phyloP scores from a whole-genome alignment of 2,113 vertebrate species.

The Thermophis baileyi region DNA sequence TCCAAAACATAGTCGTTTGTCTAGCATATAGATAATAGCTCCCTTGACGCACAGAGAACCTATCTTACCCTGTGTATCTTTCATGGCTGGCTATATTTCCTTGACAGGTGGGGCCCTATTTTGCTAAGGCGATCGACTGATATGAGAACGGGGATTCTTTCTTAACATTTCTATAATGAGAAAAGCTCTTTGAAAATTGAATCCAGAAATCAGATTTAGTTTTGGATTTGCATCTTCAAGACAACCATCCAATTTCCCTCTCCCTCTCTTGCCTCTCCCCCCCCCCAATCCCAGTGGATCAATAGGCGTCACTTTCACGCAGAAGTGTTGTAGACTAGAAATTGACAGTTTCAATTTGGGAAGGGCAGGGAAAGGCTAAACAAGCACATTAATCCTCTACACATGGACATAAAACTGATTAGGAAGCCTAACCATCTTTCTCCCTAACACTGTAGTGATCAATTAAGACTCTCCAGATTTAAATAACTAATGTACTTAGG shows the following conservation, averaged over 20 bases:
- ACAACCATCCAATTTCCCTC: not conserved
- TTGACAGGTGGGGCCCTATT: slow-evolving; percentile 7
- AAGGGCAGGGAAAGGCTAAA: not conserved
- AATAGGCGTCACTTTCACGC: not conserved
- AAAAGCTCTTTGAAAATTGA: slow-evolving; percentile 24
- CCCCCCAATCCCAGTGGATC: not conserved
- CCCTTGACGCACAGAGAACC: not conserved
- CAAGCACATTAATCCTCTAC: not conserved
- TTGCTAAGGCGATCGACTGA: slow-evolving; percentile 12
- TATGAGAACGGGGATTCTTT: slow-evolving; percentile 3
- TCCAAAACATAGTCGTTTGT: slow-evolving; percentile 14
- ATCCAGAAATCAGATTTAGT: slow-evolving; percentile 8
- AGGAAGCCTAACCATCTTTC: not conserved
- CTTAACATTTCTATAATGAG: slow-evolving; percentile 24
- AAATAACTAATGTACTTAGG: not conserved
- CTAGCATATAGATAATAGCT: slow-evolving; percentile 17
- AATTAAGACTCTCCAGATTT: not conserved
- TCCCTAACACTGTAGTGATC: not conserved
- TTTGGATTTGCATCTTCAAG: slow-evolving; percentile 9
- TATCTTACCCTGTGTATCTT: slow-evolving; percentile 14
- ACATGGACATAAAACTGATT: not conserved
- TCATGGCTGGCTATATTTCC: slow-evolving; percentile 17
- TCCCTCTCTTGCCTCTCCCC: too few relatives aligned
- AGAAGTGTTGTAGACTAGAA: not conserved
- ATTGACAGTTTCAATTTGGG: not conserved